Evolutionary conservation across 2,888 invertebrate genomes (phyloP), one percentile per base, ranked within the genome.

Genomic region (Cheilosia scutellata): DNA sequence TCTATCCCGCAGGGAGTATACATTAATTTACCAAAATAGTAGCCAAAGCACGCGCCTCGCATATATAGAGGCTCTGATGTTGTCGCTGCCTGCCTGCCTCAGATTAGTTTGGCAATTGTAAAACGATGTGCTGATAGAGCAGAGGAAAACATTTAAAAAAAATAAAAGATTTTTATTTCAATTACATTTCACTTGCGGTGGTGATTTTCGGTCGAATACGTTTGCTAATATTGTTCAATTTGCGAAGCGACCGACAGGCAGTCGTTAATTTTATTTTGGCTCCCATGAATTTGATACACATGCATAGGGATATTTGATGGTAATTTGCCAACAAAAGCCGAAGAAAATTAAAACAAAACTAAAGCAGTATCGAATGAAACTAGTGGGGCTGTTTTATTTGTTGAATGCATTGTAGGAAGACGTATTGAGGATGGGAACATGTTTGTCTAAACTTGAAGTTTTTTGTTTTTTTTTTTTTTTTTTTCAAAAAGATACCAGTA

Each of bases 201-300:
- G 49, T 6, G 55, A 31, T 37, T 20, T 37, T 33, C 37, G 20
- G 11, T 57, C n/a, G 3, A 25, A 42, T 27, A 42, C 13, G n/a
- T 57, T 57, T 9, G 25, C 20, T 27, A 25, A 58, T 44, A 44
- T 44, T 44, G 44, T 44, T 44, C 44, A 2, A 5, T 58, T 58
- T 58, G 57, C 60, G 29, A 57, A 25, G 27, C 40, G n/a, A 60
- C 27, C 27, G 7, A 60, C 27, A 42, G 40, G 20, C 60, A 60
- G 60, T 42, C 44, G 62, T 62, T 62, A 16, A 44, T 62, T 62
- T 62, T 29, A 44, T 44, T 44, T 62, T 16, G 37, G 31, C 44
- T 44, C 20, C 40, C 29, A 27, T 25, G 9, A 16, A 62, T 44
- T 29, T n/a, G 16, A 44, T 62, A 29, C 29, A 62, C 29, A 62